Conservation (phyloP, 1,140 invertebrate genomes). For the Eriosoma lanigerum region DNA sequence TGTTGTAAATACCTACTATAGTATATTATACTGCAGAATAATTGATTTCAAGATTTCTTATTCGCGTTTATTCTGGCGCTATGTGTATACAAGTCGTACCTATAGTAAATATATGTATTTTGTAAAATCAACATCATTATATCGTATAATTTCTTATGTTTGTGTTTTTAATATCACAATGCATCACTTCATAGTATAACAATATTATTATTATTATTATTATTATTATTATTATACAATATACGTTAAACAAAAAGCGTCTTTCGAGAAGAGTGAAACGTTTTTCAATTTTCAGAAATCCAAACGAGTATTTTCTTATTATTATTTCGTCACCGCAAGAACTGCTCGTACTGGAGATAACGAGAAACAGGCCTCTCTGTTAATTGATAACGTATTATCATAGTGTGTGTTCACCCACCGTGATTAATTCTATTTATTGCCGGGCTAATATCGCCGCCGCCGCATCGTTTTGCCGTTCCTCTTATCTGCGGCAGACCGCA, state of each 20-base stretch:
- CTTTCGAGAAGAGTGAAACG: not conserved
- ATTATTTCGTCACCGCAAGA: not conserved
- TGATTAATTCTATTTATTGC: slow-evolving; percentile 50
- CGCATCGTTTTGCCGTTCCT: slow-evolving; percentile 2
- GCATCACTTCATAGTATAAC: not conserved
- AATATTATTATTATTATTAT: not conserved
- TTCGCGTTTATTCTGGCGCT: no score
- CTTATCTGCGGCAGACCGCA: slow-evolving; percentile 47
- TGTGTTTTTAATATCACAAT: not conserved
- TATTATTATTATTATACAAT: not conserved
- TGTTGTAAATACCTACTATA: no score
- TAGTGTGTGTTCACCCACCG: slow-evolving; percentile 23
- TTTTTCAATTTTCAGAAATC: not conserved
- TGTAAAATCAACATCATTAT: slow-evolving; percentile 3
- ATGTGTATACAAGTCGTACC: no score
- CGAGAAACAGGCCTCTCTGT: slow-evolving; percentile 5
- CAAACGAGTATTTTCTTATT: not conserved
- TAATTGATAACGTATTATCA: slow-evolving; percentile 13
- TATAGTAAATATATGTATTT: not conserved
- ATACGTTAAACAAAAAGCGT: not conserved
- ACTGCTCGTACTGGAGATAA: not conserved
- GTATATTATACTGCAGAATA: no score
- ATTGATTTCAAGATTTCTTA: no score
- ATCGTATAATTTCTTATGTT: not conserved
- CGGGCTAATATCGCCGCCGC: slow-evolving; percentile 31